Base-by-base conservation (phyloP, 2,113 vertebrate species). In the Micronycteris hirsuta region DNA sequence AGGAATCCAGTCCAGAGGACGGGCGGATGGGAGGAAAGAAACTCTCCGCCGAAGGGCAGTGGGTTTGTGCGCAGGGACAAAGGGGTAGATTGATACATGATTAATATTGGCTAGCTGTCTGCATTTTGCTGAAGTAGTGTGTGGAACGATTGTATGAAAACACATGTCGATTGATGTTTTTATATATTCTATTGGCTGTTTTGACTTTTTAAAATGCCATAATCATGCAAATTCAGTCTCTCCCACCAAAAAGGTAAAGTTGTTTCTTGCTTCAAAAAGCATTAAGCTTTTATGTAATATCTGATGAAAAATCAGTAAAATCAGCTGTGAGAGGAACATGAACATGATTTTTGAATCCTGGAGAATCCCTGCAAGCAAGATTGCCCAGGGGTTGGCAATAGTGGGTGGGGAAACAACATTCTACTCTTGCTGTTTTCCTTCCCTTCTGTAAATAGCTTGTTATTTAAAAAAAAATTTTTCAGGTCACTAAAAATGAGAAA, bases 401-500 rank as follows among this genome's bases (percentile, higher is more conserved):
- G 49, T 63, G 28, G 68, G 2, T 11, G 52, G 36, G 56, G 14
- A 89, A 91, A 92, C 6, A 71, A 22, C 41, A 14, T 45, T 12
- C n/a, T 70, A 61, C 26, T 85, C 52, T 20, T 83, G n/a, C 65
- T 91, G 77, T 68, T 86, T 43, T 83, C 31, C 9, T 49, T 36
- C 28, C 26, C 31, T 74, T 89, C 58, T 47, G 3, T 94, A 93
- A 91, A 93, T 74, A 88, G 9, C 74, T 74, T 67, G 6, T 81
- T 92, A 95, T 77, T 61, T 4, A 54, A 54, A 54, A 54, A 54
- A 54, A 54, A 52, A 49, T 83, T 88, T 67, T 49, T 93, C 52
- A 70, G 38, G 58, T 71, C 73, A 90, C 73, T 84, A 84, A 96
- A 90, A 93, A 49, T 22, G 87, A 86, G 65, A 70, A 92, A 90